Evolutionary conservation across 2,888 invertebrate genomes (phyloP).

Genomic region (Vanessa cardui): DNA sequence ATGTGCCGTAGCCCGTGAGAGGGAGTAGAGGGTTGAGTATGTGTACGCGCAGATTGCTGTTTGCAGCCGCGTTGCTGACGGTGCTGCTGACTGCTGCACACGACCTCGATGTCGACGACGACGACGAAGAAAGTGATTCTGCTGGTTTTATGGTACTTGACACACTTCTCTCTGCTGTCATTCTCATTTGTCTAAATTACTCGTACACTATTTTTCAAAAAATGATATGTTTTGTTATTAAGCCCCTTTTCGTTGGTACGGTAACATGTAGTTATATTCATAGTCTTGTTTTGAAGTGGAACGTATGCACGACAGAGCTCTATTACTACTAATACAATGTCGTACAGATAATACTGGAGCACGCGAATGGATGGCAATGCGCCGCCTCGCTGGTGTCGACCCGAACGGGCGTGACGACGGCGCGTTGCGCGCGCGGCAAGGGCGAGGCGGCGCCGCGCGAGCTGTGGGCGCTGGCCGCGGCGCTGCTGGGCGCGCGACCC

Average conservation of each 20-base stretch:
- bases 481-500: conserved; percentile 40
- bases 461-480: conserved; percentile 50
- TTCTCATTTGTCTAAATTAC: background rate
- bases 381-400: conserved; percentile 53
- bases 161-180: background rate
- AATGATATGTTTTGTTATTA: no score
- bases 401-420: conserved; percentile 58
- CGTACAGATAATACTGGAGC: conserved; percentile 55
- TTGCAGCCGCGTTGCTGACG: conserved; percentile 9
- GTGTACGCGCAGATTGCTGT: background rate
- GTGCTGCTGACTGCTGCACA: background rate
- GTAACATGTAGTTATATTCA: background rate
- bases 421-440: conserved; percentile 48
- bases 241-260: no score
- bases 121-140: conserved; percentile 13
- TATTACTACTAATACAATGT: background rate
- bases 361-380: conserved; percentile 47
- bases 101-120: conserved; percentile 12
- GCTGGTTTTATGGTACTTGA: conserved; percentile 11
- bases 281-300: background rate
- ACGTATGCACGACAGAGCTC: background rate
- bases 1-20: background rate
- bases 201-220: no score
- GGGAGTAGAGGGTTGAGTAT: background rate
- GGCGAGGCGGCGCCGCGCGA: conserved; percentile 34